A percentile compares a stretch with the other conserved stretches of the same genome.
Evolutionary conservation across 64 coral and sea anemone genomes (phyloP).

Genomic region (Porites lutea): DNA sequence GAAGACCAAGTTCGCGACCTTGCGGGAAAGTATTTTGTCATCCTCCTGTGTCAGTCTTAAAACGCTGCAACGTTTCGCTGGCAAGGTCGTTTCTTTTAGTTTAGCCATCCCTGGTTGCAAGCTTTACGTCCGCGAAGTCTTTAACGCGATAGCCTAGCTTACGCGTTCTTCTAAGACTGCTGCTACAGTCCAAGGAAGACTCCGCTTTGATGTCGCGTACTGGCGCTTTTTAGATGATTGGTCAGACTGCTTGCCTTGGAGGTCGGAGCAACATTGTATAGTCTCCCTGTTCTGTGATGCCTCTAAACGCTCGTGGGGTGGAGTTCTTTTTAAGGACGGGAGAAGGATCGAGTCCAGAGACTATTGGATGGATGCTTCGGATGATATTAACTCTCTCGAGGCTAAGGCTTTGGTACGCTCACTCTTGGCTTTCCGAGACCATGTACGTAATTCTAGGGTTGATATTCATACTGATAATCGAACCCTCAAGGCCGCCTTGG

Average conservation of each 20-base stretch:
- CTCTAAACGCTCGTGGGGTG: constrained; percentile 23
- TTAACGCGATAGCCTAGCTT: neutral
- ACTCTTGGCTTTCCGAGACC: neutral
- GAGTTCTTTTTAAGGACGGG: neutral
- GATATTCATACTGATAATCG: constrained; percentile 4
- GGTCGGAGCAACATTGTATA: constrained; percentile 20
- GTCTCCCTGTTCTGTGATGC: neutral
- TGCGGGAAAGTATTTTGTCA: no score
- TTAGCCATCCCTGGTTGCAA: constrained; percentile 30
- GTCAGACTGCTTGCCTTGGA: constrained; percentile 28
- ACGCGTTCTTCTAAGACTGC: neutral
- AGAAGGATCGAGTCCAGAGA: neutral
- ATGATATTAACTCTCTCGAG: constrained; percentile 38
- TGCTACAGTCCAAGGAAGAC: neutral
- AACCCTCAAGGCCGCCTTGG: constrained; percentile 13
- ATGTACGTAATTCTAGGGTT: neutral
- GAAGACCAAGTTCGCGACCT: no score
- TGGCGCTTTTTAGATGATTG: constrained; percentile 62
- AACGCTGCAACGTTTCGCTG: neutral
- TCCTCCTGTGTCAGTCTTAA: neutral
- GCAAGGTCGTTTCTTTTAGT: constrained; percentile 37
- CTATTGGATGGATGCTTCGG: constrained; percentile 10
- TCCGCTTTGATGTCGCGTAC: neutral
- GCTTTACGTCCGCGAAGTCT: neutral
- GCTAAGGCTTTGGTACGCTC: neutral